phyloP scores from a whole-genome alignment of 2,797 vertebrate genomes.

The Enteromius unitaeniatus region DNA sequence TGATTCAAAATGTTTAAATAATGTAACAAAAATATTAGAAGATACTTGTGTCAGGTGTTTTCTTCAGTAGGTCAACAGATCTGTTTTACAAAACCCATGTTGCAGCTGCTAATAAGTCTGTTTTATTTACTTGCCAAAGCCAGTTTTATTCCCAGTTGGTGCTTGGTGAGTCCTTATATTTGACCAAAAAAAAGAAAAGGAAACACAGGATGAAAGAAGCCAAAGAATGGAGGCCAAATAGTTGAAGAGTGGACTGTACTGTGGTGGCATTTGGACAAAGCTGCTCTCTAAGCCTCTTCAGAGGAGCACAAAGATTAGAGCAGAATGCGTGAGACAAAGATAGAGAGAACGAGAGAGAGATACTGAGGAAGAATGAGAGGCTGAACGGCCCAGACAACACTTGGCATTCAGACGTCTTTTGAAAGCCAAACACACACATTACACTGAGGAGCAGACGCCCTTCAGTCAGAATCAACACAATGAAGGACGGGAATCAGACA shows the following conservation, averaged over 20 bases:
- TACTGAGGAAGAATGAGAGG: constrained; percentile 70
- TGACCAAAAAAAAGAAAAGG: constrained; percentile 19
- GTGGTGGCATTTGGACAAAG: constrained; percentile 85
- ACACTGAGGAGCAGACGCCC: constrained; percentile 82
- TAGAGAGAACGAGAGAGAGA: constrained; percentile 71
- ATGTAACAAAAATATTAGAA: not conserved
- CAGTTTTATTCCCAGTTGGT: not conserved
- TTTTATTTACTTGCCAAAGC: constrained; percentile 6
- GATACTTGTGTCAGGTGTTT: not conserved
- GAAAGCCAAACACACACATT: constrained; percentile 79
- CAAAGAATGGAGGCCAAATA: constrained; percentile 64
- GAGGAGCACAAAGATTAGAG: constrained; percentile 83
- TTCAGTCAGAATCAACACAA: constrained; percentile 71
- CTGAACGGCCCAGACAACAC: constrained; percentile 75
- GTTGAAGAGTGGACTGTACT: constrained; percentile 74
- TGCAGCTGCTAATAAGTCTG: not conserved
- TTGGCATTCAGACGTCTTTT: constrained; percentile 79
- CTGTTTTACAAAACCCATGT: not conserved
- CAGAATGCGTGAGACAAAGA: constrained; percentile 79
- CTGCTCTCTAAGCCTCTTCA: constrained; percentile 81
- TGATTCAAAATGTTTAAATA: not conserved
- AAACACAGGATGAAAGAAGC: constrained; percentile 51
- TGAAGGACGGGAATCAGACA: constrained; percentile 74
- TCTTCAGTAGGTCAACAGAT: not conserved
- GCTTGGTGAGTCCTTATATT: not conserved